Evolutionary conservation across 2,797 vertebrate genomes (phyloP).

Genomic region (Vespertilio murinus): DNA sequence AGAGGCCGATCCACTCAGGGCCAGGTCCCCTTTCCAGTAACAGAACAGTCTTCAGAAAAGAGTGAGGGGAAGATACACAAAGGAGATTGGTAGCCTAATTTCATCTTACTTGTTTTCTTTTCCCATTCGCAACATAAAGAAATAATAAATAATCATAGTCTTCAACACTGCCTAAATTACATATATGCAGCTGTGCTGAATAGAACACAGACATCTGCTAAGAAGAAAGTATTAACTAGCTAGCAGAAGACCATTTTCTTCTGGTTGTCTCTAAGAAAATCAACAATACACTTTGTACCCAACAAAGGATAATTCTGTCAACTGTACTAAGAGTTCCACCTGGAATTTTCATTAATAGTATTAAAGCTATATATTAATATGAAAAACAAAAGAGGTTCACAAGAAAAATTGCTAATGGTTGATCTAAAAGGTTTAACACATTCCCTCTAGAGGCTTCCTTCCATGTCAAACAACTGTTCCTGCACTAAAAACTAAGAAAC

Average conservation of each 20-base stretch:
- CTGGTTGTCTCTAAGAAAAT: not conserved
- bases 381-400: not conserved
- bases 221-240: not conserved
- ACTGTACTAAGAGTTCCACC: not conserved
- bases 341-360: conserved; percentile 1
- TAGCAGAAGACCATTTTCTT: not conserved
- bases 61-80: not conserved
- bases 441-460: not conserved
- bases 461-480: not conserved
- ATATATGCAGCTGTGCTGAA: not conserved
- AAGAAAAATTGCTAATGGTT: not conserved
- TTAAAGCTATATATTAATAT: not conserved
- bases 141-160: not conserved
- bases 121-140: not conserved
- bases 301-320: not conserved
- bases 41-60: not conserved
- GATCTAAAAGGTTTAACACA: not conserved
- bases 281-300: not conserved
- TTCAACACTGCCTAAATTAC: not conserved
- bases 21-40: too few relatives aligned
- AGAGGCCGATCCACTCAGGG: too few relatives aligned
- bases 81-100: not conserved
- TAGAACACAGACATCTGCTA: not conserved
- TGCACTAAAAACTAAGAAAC: not conserved
- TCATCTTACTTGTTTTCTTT: not conserved